A percentile compares a stretch with the other conserved stretches of the same genome.
These are phyloP conservation scores for Epinephelus awoara DNA, from an alignment of 2,797 vertebrate genomes.

Conservation along the genomic window DNA sequence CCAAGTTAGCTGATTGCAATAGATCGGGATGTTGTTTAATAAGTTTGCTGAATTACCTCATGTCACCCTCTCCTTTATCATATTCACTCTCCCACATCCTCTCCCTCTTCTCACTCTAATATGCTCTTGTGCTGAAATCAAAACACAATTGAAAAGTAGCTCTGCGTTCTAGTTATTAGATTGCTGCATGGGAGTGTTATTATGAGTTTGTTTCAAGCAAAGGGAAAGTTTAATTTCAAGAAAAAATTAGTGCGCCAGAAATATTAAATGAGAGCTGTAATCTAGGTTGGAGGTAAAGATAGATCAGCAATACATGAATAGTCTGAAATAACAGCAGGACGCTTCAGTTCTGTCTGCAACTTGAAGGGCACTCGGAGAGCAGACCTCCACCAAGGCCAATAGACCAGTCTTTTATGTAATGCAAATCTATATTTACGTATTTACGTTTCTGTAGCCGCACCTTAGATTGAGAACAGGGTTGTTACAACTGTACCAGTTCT, in stretches of 20 bases:
- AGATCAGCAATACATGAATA: not conserved
- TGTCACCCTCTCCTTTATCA: slow-evolving; percentile 42
- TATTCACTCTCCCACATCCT: slow-evolving; percentile 12
- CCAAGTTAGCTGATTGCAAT: slow-evolving; percentile 46
- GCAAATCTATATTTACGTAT: too few relatives aligned
- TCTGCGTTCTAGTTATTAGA: slow-evolving; percentile 6
- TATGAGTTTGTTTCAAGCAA: slow-evolving; percentile 2
- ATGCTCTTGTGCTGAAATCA: slow-evolving; percentile 23
- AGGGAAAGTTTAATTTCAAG: slow-evolving; percentile 18
- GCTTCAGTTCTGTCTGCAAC: not conserved
- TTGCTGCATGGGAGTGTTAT: slow-evolving; percentile 15
- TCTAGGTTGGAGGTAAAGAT: not conserved
- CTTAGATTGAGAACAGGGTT: too few relatives aligned
- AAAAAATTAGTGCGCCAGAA: not conserved
- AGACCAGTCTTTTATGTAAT: too few relatives aligned
- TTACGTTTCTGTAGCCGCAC: too few relatives aligned
- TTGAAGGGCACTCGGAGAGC: too few relatives aligned
- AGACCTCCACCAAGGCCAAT: too few relatives aligned
- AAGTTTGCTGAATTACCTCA: slow-evolving; percentile 40
- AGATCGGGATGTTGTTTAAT: slow-evolving; percentile 52
- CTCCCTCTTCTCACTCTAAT: slow-evolving; percentile 6
- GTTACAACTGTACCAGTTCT: too few relatives aligned
- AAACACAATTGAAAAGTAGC: slow-evolving; percentile 43
- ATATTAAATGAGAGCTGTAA: not conserved
- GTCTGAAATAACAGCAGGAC: not conserved